Evolutionary conservation across 2,113 vertebrate species (phyloP).

Genomic region (Corvus cornix): DNA sequence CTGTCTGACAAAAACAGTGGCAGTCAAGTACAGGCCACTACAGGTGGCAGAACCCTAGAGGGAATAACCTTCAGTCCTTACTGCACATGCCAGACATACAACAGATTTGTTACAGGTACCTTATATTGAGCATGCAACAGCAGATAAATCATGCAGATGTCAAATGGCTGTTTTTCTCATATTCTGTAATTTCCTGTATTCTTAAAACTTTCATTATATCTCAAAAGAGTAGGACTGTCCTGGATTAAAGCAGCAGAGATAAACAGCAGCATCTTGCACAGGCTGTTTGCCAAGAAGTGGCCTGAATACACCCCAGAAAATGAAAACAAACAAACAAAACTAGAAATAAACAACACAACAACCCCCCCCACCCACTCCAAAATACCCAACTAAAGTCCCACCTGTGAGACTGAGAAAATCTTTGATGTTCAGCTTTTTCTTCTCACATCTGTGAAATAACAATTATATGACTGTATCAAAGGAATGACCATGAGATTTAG

Average conservation of each 20-base stretch:
- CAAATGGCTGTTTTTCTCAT: not conserved
- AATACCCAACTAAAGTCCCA: rapidly evolving
- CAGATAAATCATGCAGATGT: not conserved
- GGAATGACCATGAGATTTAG: not conserved
- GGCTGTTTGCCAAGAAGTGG: not conserved
- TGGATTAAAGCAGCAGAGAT: not conserved
- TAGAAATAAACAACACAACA: not conserved
- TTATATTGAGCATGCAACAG: not conserved
- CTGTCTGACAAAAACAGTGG: not conserved
- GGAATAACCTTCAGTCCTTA: not conserved
- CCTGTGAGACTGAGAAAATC: not conserved
- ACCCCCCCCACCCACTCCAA: rapidly evolving
- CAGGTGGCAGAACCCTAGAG: not conserved
- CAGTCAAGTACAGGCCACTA: not conserved
- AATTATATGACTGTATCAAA: not conserved
- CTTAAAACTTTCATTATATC: not conserved
- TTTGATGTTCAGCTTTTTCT: not conserved
- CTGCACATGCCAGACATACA: not conserved
- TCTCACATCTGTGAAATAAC: not conserved
- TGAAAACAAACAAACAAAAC: not conserved
- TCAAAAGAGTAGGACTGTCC: not conserved
- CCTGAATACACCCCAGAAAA: not conserved
- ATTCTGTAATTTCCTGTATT: not conserved
- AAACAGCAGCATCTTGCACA: not conserved
- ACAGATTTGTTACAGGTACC: not conserved